Conservation (phyloP, 2,113 vertebrate species). For the Tetrax tetrax region DNA sequence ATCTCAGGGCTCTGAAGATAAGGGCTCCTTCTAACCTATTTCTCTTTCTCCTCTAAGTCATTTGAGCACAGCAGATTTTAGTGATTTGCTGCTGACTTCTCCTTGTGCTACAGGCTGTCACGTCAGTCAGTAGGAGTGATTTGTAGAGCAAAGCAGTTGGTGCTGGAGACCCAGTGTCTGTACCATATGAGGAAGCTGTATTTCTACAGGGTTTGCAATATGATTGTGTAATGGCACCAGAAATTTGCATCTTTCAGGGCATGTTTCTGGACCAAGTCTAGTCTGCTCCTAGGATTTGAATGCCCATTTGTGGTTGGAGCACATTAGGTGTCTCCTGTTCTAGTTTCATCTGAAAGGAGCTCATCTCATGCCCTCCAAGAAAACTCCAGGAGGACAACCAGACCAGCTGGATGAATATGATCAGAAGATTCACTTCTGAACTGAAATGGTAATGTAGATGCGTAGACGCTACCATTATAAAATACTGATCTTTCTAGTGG, state of each 20-base stretch:
- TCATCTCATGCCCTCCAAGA: neutral
- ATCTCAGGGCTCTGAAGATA: neutral
- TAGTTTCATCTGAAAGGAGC: neutral
- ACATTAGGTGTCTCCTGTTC: neutral
- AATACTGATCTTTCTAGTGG: neutral
- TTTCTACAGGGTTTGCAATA: neutral
- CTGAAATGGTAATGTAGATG: neutral
- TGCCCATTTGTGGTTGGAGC: neutral
- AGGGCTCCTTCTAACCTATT: neutral
- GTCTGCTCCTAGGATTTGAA: neutral
- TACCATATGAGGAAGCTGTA: neutral
- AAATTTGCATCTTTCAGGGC: neutral
- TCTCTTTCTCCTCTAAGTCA: neutral
- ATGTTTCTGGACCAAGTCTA: neutral
- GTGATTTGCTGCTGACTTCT: neutral
- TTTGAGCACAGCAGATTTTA: neutral
- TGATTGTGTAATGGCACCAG: neutral
- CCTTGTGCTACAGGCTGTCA: neutral
- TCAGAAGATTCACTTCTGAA: neutral
- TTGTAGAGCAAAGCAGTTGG: neutral
- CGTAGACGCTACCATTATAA: neutral
- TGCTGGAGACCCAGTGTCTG: rapidly evolving
- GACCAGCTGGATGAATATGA: neutral
- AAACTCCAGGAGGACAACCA: neutral
- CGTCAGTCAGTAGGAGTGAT: neutral